phyloP scores from a whole-genome alignment of 2,888 invertebrate species.

The Diploptera punctata region DNA sequence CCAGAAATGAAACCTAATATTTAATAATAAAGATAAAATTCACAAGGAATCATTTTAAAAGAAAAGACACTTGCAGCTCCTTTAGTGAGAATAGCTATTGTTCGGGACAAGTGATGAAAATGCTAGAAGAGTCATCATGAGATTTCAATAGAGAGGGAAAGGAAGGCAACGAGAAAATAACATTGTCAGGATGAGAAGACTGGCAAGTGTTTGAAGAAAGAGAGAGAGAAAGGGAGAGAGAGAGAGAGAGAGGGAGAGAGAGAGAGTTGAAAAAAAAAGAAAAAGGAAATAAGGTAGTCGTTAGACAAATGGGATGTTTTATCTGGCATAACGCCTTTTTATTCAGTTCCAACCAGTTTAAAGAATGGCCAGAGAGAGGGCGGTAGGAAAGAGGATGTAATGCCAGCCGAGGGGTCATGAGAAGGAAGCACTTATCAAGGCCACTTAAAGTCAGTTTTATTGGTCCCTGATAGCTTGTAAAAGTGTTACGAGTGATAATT shows the following conservation, averaged over 20 bases:
- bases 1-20: too few species aligned
- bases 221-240: neutral
- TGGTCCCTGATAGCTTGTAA: slow-evolving; percentile 58
- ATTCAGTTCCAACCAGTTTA: slow-evolving; percentile 50
- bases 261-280: too few species aligned
- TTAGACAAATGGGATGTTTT: slow-evolving; percentile 56
- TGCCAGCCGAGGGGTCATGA: slow-evolving; percentile 33
- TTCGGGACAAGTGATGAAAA: neutral
- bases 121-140: neutral
- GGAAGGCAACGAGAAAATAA: neutral
- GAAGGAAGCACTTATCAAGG: slow-evolving; percentile 54
- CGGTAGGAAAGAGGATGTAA: slow-evolving; percentile 43
- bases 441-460: slow-evolving; percentile 58
- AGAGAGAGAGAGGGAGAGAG: neutral
- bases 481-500: slow-evolving; percentile 59
- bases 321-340: slow-evolving; percentile 55
- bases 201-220: slow-evolving; percentile 2
- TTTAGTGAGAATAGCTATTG: neutral
- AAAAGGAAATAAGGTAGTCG: slow-evolving; percentile 35
- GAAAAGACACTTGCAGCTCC: neutral
- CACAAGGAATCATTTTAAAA: too few species aligned
- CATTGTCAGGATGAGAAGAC: neutral
- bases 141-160: slow-evolving; percentile 10
- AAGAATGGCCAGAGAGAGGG: slow-evolving; percentile 48
- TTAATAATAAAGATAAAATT: too few species aligned